Percentiles rank a stretch among this genome's conserved stretches.
Evolutionary conservation across 2,797 vertebrate species (phyloP).

Genomic region (Botia kubotai): DNA sequence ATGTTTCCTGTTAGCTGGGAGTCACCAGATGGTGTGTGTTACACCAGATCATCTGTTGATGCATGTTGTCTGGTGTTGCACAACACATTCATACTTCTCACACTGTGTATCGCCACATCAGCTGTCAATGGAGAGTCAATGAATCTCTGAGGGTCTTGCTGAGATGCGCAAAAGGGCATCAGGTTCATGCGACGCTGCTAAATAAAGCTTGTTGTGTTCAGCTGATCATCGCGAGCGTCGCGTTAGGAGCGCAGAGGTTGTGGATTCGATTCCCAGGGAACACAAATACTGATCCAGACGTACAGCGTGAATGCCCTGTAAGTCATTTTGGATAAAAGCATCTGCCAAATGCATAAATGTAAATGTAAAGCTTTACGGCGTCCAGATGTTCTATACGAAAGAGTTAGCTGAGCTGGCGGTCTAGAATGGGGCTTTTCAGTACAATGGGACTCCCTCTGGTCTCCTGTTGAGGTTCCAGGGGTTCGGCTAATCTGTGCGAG

Average conservation of each 20-base stretch:
- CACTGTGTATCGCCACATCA: conserved; percentile 27
- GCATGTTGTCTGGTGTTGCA: conserved; percentile 5
- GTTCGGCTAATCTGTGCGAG: conserved; percentile 30
- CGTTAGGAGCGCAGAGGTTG: too few relatives aligned
- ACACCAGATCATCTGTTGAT: conserved; percentile 40
- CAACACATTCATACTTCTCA: background rate
- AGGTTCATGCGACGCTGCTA: conserved; percentile 30
- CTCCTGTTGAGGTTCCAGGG: background rate
- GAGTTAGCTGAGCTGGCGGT: conserved; percentile 15
- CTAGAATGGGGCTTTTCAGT: background rate
- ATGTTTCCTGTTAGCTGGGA: too few relatives aligned
- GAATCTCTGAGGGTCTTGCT: conserved; percentile 10
- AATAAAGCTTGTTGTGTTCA: conserved; percentile 1
- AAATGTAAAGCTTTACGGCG: too few relatives aligned
- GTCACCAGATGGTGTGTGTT: conserved; percentile 36
- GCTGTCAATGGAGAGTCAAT: background rate
- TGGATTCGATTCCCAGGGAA: too few relatives aligned
- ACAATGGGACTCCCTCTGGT: conserved; percentile 24
- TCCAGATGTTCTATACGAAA: conserved; percentile 40
- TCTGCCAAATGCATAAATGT: too few relatives aligned
- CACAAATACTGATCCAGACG: too few relatives aligned
- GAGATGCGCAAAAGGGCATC: conserved; percentile 10
- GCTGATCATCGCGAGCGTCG: too few relatives aligned
- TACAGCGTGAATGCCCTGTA: too few relatives aligned
- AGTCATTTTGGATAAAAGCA: too few relatives aligned